Conservation (phyloP, 2,888 invertebrate species). For the Adelognathus sp. region DNA sequence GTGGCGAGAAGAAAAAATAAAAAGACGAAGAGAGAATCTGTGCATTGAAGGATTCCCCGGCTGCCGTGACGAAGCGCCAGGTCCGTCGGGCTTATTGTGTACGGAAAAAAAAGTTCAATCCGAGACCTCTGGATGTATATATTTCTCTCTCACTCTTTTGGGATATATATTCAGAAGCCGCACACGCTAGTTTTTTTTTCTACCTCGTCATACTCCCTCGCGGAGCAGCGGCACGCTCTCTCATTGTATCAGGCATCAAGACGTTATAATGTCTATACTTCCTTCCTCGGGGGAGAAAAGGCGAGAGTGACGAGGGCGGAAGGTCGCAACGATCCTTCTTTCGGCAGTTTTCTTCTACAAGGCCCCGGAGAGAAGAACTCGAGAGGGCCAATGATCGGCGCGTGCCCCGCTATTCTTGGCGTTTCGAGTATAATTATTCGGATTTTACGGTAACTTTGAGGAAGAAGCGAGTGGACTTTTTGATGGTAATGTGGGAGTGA, state of each 20-base stretch:
- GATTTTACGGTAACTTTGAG: no score
- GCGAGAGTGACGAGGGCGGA: constrained; percentile 26
- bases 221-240: constrained; percentile 58
- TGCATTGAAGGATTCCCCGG: constrained; percentile 59
- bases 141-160: constrained; percentile 1
- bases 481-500: no score
- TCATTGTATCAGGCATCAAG: constrained; percentile 69
- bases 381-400: constrained; percentile 46
- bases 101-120: constrained; percentile 41
- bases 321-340: constrained; percentile 16
- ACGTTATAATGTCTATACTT: constrained; percentile 65
- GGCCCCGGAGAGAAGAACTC: neutral
- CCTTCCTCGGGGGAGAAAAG: neutral
- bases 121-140: constrained; percentile 44
- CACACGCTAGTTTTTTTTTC: constrained; percentile 48
- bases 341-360: neutral
- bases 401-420: constrained; percentile 4
- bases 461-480: no score
- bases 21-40: constrained; percentile 21
- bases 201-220: constrained; percentile 44
- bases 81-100: constrained; percentile 63
- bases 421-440: no score
- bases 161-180: constrained; percentile 31
- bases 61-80: constrained; percentile 72
- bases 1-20: constrained; percentile 4